Conservation (phyloP, 2,888 invertebrate species). For the Acholoe squamosa region DNA sequence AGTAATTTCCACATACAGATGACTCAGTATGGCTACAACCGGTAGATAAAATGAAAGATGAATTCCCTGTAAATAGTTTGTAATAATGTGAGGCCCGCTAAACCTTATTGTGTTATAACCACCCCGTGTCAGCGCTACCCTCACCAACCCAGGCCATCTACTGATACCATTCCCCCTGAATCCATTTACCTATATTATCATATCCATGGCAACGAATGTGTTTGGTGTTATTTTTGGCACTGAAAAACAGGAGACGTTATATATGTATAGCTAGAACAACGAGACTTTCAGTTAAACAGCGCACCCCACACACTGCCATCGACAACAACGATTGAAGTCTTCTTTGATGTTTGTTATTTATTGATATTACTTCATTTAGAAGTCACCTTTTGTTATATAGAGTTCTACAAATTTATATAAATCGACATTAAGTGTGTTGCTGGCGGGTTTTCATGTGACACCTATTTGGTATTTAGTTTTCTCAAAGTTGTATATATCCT, state of each 20-base stretch:
- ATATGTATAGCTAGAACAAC: neutral
- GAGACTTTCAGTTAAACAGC: neutral
- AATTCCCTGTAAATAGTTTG: slow-evolving; percentile 1
- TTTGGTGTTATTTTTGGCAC: slow-evolving; percentile 40
- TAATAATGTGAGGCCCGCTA: too few relatives aligned
- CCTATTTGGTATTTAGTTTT: neutral
- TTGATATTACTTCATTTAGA: neutral
- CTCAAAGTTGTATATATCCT: slow-evolving; percentile 29
- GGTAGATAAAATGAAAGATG: neutral
- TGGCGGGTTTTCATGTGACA: slow-evolving; percentile 2
- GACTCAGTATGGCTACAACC: neutral
- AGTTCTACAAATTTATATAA: neutral
- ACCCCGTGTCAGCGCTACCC: too few relatives aligned
- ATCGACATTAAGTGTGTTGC: neutral
- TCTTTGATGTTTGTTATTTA: slow-evolving; percentile 11
- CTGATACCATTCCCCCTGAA: too few relatives aligned
- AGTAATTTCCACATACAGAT: neutral
- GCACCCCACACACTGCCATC: neutral
- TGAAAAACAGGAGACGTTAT: neutral
- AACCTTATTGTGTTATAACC: too few relatives aligned
- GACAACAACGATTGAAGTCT: slow-evolving; percentile 7
- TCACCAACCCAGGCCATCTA: too few relatives aligned
- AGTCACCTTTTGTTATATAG: neutral
- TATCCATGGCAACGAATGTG: slow-evolving; percentile 19
- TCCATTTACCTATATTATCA: too few relatives aligned